Evolutionary conservation across 2,797 vertebrate species (phyloP).

Genomic region (Acanthornis magna): DNA sequence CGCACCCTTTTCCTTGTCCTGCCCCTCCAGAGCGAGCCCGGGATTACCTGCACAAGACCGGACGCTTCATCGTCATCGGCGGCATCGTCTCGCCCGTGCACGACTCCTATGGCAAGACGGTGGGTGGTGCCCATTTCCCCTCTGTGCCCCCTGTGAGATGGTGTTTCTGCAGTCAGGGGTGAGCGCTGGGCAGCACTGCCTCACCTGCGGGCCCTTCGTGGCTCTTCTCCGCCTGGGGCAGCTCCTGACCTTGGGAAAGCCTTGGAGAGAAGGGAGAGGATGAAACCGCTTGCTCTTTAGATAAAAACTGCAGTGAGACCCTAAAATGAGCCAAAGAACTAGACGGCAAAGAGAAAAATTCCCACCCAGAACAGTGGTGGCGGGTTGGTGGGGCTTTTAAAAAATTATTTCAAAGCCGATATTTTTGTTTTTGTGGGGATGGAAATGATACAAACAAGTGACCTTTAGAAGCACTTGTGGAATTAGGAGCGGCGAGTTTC

Average conservation of each 20-base stretch:
- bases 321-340: neutral
- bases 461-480: neutral
- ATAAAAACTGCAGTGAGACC: neutral
- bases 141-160: neutral
- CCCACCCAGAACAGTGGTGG: neutral
- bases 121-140: conserved; percentile 56
- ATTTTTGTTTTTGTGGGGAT: neutral
- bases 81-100: conserved; percentile 98
- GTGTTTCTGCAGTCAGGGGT: neutral
- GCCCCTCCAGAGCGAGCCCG: conserved; percentile 88
- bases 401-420: neutral
- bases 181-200: neutral
- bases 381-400: neutral
- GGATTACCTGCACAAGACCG: conserved; percentile 93
- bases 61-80: conserved; percentile 95
- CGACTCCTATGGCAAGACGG: conserved; percentile 95
- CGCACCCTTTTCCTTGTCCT: neutral
- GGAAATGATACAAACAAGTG: fast-evolving
- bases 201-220: neutral
- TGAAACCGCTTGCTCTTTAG: neutral
- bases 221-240: neutral
- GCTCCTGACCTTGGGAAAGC: neutral
- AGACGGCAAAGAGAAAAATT: neutral
- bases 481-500: neutral
- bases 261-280: neutral